Percentiles rank a stretch among this genome's conserved stretches.
These are phyloP conservation scores for Pyralis farinalis DNA, from an alignment of 2,888 invertebrate genomes.

Conservation along the genomic window DNA sequence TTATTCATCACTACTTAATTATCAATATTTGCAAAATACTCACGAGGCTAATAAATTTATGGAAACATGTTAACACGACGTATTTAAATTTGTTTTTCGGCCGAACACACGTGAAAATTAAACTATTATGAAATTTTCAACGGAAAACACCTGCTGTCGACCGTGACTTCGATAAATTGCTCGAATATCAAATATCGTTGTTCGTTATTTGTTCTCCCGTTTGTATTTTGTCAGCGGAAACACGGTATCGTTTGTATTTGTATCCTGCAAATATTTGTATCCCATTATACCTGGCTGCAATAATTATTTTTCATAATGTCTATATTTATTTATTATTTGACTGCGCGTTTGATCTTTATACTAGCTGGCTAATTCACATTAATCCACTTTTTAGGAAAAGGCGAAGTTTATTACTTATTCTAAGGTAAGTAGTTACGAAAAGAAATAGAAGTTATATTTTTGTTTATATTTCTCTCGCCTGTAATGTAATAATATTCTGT, in stretches of 20 bases:
- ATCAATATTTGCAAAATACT: neutral
- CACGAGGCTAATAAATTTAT: slow-evolving; percentile 6
- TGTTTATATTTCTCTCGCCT: too few species aligned
- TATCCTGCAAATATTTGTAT: neutral
- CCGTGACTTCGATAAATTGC: slow-evolving; percentile 28
- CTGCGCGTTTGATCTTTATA: too few species aligned
- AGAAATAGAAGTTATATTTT: too few species aligned
- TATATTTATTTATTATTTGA: too few species aligned
- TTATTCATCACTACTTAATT: neutral
- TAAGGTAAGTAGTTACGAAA: too few species aligned
- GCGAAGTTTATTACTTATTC: too few species aligned
- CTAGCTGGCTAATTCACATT: too few species aligned
- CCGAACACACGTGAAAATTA: slow-evolving; percentile 24
- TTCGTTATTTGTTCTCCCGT: slow-evolving; percentile 28
- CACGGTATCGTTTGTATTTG: neutral
- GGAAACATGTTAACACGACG: slow-evolving; percentile 15
- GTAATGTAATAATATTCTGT: too few species aligned
- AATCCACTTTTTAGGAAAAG: too few species aligned
- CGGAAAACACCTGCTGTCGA: slow-evolving; percentile 26
- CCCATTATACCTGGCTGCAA: neutral
- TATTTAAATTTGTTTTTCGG: slow-evolving; percentile 21
- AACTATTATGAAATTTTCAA: slow-evolving; percentile 28
- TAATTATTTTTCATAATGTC: too few species aligned
- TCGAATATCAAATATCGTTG: slow-evolving; percentile 22
- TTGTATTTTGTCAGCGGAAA: slow-evolving; percentile 18